A percentile compares a stretch with the other conserved stretches of the same genome.
Conservation (phyloP, 2,888 invertebrate species). For the Scrobipalpa atriplicella region DNA sequence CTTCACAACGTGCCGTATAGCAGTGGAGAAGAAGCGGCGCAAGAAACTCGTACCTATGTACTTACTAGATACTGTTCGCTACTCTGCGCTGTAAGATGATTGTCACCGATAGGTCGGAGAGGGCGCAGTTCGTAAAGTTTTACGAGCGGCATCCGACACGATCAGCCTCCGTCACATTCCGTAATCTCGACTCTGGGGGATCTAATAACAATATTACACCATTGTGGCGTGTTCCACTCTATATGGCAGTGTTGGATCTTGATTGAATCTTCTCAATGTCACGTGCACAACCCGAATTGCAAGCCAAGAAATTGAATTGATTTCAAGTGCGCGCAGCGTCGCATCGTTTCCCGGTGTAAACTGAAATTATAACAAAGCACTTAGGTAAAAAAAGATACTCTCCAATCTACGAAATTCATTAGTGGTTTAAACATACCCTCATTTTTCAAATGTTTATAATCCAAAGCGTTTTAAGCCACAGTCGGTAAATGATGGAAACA, state of each 20-base stretch:
- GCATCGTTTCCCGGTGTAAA: too few species aligned
- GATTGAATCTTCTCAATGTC: constrained; percentile 27
- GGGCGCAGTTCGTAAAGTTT: constrained; percentile 81
- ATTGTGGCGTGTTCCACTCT: constrained; percentile 36
- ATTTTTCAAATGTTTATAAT: neutral
- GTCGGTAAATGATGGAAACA: constrained; percentile 25
- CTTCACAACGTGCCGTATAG: too few species aligned
- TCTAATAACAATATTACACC: constrained; percentile 38
- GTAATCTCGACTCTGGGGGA: constrained; percentile 41
- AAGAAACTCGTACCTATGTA: too few species aligned
- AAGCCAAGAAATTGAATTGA: neutral
- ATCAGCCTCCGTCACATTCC: constrained; percentile 46
- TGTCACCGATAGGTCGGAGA: constrained; percentile 72
- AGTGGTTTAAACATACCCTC: neutral
- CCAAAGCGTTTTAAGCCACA: neutral
- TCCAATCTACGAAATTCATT: too few species aligned
- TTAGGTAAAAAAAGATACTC: too few species aligned
- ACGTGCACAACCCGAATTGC: too few species aligned
- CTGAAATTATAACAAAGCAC: too few species aligned
- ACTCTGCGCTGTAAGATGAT: constrained; percentile 63
- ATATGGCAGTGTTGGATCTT: constrained; percentile 19
- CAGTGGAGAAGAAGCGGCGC: too few species aligned
- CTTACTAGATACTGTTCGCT: constrained; percentile 33
- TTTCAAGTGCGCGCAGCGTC: too few species aligned
- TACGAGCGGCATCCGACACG: constrained; percentile 75